A percentile compares a stretch with the other conserved stretches of the same genome.
Evolutionary conservation across 2,797 vertebrate genomes (phyloP).

Genomic region (Sebastes itinus): DNA sequence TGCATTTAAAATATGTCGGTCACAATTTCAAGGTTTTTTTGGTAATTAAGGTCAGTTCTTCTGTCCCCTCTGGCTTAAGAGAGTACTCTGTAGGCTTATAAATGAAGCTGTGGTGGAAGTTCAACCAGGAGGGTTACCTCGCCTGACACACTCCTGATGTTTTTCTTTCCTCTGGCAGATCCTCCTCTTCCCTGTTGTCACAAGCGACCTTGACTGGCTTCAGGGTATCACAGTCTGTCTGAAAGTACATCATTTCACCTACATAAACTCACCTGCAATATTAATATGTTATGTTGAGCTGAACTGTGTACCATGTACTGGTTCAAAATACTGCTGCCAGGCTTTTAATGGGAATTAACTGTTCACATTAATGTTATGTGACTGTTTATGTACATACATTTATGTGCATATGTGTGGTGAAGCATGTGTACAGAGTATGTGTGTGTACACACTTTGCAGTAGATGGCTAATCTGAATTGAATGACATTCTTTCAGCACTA

Average conservation of each 20-base stretch:
- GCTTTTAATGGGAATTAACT: background rate
- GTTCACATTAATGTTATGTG: background rate
- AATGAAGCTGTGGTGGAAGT: slow-evolving; percentile 23
- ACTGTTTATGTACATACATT: background rate
- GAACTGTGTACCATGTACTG: background rate
- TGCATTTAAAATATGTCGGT: slow-evolving; percentile 5
- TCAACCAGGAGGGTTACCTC: background rate
- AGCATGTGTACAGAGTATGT: too few species aligned
- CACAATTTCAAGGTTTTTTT: slow-evolving; percentile 17
- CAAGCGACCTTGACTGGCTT: background rate
- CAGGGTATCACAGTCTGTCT: background rate
- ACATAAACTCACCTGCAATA: background rate
- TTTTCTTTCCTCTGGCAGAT: background rate
- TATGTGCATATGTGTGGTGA: background rate
- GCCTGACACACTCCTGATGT: background rate
- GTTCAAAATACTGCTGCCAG: background rate
- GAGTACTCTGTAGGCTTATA: background rate
- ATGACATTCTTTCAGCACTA: background rate
- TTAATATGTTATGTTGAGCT: background rate
- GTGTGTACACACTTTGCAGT: background rate
- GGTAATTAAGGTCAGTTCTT: slow-evolving; percentile 34
- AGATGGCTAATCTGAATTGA: background rate
- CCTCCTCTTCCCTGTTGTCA: background rate
- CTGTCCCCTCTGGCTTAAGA: slow-evolving; percentile 6
- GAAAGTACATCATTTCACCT: background rate